These are phyloP conservation scores for Scolopax rusticola DNA, from an alignment of 2,797 vertebrate species.

Conservation along the genomic window DNA sequence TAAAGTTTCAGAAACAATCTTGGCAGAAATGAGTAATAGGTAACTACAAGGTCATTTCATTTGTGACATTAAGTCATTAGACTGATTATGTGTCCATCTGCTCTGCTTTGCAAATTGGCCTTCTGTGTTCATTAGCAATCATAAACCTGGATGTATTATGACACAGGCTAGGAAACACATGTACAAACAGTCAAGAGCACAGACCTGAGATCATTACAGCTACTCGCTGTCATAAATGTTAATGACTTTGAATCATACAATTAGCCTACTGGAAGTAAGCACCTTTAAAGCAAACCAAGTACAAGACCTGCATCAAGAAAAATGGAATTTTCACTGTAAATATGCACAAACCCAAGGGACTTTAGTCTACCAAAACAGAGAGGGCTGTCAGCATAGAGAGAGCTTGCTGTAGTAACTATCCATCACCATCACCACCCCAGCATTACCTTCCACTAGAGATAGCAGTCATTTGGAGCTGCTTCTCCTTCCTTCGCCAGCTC, in stretches of 20 bases:
- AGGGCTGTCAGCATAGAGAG: not conserved
- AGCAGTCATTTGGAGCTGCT: not conserved
- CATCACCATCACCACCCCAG: not conserved
- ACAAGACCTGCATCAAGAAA: not conserved
- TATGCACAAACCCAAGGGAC: not conserved
- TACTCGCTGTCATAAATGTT: not conserved
- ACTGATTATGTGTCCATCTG: constrained; percentile 39
- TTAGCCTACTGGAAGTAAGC: not conserved
- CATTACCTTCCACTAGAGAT: not conserved
- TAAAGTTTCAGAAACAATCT: not conserved
- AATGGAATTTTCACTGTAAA: not conserved
- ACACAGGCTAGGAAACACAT: not conserved
- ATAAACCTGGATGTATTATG: not conserved
- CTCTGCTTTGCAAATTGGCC: constrained; percentile 13
- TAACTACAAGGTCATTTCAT: not conserved
- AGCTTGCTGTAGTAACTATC: not conserved
- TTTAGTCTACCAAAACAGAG: not conserved
- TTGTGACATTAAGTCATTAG: constrained; percentile 16
- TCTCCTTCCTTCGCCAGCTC: not conserved
- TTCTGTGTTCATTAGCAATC: not conserved
- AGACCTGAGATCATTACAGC: not conserved
- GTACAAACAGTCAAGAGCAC: not conserved
- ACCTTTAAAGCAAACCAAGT: not conserved
- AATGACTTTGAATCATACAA: not conserved
- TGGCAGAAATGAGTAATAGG: not conserved